phyloP scores from a whole-genome alignment of 2,113 vertebrate species.

The Pristiophorus japonicus region DNA sequence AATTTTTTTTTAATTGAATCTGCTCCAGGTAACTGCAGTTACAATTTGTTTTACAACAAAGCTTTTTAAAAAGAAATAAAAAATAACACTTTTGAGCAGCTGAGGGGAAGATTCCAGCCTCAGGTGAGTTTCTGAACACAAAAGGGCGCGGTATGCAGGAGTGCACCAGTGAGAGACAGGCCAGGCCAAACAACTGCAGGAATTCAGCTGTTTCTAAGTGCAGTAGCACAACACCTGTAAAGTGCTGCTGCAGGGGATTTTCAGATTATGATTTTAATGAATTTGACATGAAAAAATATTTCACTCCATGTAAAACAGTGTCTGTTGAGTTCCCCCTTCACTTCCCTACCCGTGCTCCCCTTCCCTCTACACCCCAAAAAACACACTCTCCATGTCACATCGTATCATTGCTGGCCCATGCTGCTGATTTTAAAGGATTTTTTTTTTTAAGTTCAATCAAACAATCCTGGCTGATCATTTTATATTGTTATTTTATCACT shows the following conservation, averaged over 20 bases:
- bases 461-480: conserved; percentile 62
- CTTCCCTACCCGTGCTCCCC: neutral
- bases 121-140: conserved; percentile 68
- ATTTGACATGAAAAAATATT: conserved; percentile 76
- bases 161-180: conserved; percentile 77
- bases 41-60: conserved; percentile 44
- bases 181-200: conserved; percentile 57
- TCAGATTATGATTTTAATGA: conserved; percentile 71
- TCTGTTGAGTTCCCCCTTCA: neutral
- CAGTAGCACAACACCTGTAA: conserved; percentile 87
- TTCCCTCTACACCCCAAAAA: neutral
- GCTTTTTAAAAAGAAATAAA: conserved; percentile 37
- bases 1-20: conserved; percentile 33
- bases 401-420: neutral
- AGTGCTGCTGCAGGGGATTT: conserved; percentile 81
- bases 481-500: conserved; percentile 59
- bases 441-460: conserved; percentile 48
- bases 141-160: conserved; percentile 63
- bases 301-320: neutral
- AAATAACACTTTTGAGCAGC: conserved; percentile 51
- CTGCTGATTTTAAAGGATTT: neutral
- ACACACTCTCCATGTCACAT: neutral
- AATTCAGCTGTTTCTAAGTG: conserved; percentile 68
- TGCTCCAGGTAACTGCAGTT: neutral
- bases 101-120: conserved; percentile 56